Conservation (phyloP, 1,140 invertebrate genomes). For the Dinoponera quadriceps region DNA sequence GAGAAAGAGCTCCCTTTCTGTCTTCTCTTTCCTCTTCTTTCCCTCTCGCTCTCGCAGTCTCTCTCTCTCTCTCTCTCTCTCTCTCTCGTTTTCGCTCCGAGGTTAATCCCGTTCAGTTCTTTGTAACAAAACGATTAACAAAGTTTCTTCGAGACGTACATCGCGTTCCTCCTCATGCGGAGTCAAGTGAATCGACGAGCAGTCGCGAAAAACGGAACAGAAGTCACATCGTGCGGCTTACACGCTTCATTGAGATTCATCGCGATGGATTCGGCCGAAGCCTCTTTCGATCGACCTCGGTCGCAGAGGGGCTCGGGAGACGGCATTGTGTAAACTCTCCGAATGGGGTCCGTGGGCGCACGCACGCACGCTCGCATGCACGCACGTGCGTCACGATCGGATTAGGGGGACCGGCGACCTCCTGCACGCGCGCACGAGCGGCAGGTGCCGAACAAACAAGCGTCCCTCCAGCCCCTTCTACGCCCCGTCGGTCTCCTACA, state of each 20-base stretch:
- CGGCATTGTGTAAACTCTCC: conserved; percentile 46
- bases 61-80: too few species aligned
- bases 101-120: background rate
- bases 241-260: conserved; percentile 54
- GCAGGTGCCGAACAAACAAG: conserved; percentile 62
- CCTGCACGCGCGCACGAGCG: conserved; percentile 33
- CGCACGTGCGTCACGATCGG: conserved; percentile 45
- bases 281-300: conserved; percentile 29
- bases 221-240: conserved; percentile 20
- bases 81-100: background rate
- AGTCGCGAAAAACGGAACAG: background rate
- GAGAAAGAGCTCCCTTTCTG: too few species aligned
- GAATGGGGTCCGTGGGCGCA: conserved; percentile 23
- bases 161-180: background rate
- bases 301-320: background rate
- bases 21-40: too few species aligned
- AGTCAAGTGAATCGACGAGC: conserved; percentile 26
- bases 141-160: background rate
- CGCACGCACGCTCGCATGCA: conserved; percentile 3
- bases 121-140: background rate
- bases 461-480: background rate
- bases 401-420: conserved; percentile 53
- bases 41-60: too few species aligned
- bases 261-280: conserved; percentile 28
- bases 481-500: background rate